A percentile compares a stretch with the other conserved stretches of the same genome.
These are phyloP conservation scores for Oncorhynchus mykiss DNA, from an alignment of 2,113 vertebrate species.

Conservation along the genomic window DNA sequence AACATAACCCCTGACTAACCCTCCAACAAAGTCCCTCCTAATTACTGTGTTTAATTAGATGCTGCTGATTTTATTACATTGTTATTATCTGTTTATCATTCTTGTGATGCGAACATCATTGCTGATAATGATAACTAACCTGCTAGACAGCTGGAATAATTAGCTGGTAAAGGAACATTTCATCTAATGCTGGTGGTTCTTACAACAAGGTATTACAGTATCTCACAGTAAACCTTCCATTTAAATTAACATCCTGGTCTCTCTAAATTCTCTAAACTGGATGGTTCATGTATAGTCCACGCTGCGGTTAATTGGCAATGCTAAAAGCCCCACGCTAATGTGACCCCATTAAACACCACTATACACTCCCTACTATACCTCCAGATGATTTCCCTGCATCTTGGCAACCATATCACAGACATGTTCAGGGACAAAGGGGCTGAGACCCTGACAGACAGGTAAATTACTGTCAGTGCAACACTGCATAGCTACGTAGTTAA, in stretches of 20 bases:
- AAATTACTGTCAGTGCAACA: slow-evolving; percentile 50
- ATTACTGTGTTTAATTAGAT: slow-evolving; percentile 74
- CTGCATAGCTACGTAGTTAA: slow-evolving; percentile 50
- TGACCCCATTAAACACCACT: slow-evolving; percentile 18
- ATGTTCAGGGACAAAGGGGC: slow-evolving; percentile 6
- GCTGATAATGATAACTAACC: slow-evolving; percentile 52
- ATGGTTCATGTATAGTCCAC: no score
- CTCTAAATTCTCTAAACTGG: slow-evolving; percentile 25
- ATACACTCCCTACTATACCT: slow-evolving; percentile 28
- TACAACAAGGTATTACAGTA: background rate
- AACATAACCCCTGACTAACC: slow-evolving; percentile 83
- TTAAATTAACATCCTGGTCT: slow-evolving; percentile 15
- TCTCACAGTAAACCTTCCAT: slow-evolving; percentile 15
- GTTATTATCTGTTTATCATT: slow-evolving; percentile 37
- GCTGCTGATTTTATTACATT: slow-evolving; percentile 55
- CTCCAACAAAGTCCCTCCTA: slow-evolving; percentile 66
- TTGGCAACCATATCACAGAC: slow-evolving; percentile 18
- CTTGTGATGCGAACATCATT: slow-evolving; percentile 44
- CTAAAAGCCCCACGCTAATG: slow-evolving; percentile 36
- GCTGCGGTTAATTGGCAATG: slow-evolving; percentile 7
- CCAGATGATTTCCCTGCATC: slow-evolving; percentile 28
- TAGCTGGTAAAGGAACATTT: no score
- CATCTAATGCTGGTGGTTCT: no score
- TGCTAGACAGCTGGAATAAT: slow-evolving; percentile 1
- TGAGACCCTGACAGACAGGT: slow-evolving; percentile 38